phyloP scores from a whole-genome alignment of 2,888 invertebrate genomes.

The Ctena decussata region DNA sequence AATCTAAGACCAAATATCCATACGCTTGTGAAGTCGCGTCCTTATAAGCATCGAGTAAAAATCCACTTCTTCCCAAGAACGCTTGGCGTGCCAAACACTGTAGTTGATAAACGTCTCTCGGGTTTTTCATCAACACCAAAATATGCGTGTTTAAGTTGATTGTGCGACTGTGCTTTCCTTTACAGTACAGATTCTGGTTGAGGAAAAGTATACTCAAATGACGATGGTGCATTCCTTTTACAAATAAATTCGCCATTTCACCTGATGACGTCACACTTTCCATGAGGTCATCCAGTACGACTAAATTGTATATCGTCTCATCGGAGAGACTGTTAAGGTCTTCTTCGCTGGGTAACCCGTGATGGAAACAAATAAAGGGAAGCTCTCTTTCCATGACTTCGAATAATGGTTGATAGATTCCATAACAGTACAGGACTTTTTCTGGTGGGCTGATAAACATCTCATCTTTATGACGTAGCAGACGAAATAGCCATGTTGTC shows the following conservation, averaged over 20 bases:
- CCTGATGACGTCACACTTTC: slow-evolving; percentile 52
- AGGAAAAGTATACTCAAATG: slow-evolving; percentile 30
- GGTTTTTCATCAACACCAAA: slow-evolving; percentile 36
- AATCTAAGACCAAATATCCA: too few species aligned
- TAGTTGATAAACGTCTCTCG: too few species aligned
- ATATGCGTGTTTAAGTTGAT: slow-evolving; percentile 28
- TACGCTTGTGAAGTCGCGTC: too few species aligned
- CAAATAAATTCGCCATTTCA: slow-evolving; percentile 51
- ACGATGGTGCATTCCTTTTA: slow-evolving; percentile 56
- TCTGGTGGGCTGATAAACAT: slow-evolving; percentile 52
- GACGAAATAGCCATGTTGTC: slow-evolving; percentile 12
- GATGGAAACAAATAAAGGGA: slow-evolving; percentile 43
- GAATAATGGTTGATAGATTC: slow-evolving; percentile 56
- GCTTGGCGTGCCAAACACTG: too few species aligned
- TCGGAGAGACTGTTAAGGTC: slow-evolving; percentile 23
- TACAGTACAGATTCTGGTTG: too few species aligned
- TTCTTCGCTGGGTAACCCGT: slow-evolving; percentile 45
- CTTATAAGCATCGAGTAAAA: too few species aligned
- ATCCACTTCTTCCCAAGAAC: slow-evolving; percentile 47
- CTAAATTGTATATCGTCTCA: too few species aligned
- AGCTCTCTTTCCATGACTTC: slow-evolving; percentile 47
- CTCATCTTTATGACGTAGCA: slow-evolving; percentile 40
- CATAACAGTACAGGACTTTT: slow-evolving; percentile 60
- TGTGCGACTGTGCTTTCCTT: too few species aligned
- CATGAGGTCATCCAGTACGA: slow-evolving; percentile 43